phyloP scores from a whole-genome alignment of 2,113 vertebrate species.

The Laticauda laticaudata region DNA sequence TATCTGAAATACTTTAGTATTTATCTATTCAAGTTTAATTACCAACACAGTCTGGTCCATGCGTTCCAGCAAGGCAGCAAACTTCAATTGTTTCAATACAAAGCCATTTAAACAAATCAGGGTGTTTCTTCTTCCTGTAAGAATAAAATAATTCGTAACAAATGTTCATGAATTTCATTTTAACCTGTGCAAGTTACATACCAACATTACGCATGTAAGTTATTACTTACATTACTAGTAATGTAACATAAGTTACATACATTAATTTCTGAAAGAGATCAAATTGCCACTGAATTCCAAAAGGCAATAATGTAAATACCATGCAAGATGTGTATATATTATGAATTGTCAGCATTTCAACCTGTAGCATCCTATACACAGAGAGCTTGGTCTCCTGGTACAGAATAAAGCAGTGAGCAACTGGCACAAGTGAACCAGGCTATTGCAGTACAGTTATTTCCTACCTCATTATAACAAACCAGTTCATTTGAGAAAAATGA shows the following conservation, averaged over 20 bases:
- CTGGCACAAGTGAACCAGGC: background rate
- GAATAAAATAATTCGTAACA: background rate
- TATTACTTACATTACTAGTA: no score
- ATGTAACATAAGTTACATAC: no score
- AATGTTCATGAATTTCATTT: background rate
- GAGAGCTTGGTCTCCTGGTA: background rate
- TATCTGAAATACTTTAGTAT: background rate
- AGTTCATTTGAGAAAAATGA: background rate
- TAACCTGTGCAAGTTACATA: background rate
- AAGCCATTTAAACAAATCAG: conserved; percentile 90
- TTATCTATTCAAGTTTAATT: conserved; percentile 36
- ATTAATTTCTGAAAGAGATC: background rate
- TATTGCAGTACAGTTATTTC: background rate
- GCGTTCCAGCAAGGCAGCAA: conserved; percentile 87
- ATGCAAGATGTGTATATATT: background rate
- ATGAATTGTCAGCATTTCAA: background rate
- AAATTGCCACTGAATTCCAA: background rate
- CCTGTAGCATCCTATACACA: background rate
- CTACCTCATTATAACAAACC: background rate
- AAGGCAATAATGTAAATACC: background rate
- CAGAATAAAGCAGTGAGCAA: background rate
- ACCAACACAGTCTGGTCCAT: conserved; percentile 87
- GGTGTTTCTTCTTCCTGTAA: conserved; percentile 83
- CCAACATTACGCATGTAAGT: background rate
- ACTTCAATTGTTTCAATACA: conserved; percentile 85